Base-by-base conservation (phyloP, 2,113 vertebrate species). In the Zosterops hypoxanthus region DNA sequence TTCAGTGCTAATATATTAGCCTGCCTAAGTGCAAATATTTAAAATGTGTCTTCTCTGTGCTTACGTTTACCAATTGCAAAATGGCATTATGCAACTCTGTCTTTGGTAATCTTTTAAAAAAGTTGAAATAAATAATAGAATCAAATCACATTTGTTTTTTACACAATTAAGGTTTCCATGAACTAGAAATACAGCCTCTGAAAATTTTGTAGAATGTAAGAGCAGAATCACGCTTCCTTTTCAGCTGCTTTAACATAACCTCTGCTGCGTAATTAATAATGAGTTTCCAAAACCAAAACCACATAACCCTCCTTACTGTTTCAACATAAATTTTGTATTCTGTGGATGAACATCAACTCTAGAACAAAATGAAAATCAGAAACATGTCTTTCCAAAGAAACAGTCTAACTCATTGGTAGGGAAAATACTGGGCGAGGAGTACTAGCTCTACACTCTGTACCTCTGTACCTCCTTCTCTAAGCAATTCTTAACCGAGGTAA, bases 21-120 rank as follows among this genome's bases (percentile, higher is more conserved):
- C 59, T 95, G 69, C 33, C 65, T 81, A 61, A 96, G 70, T 63
- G 61, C 86, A 98, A 98, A 97, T 97, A 97, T 98, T 97, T 97
- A 92, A 90, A 97, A 95, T 81, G 47, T 60, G 56, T 93, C 56
- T 79, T 86, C 53, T 86, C 92, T 73, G 80, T 83, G 82, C 94
- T 97, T 96, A 94, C 23, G 24, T 94, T 94, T 81, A 78, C 63
- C 60, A 86, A 19, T 97, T 97, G 97, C 97, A 97, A 97, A 97
- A 97, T 82, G 68, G 19, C 36, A 88, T 98, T 96, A 96, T 71
- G 96, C 95, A 98, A 97, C 49, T 80, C 33, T 68, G 70, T 53
- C 69, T 95, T 93, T 93, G 71, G 82, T 76, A 95, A 90, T 44
- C 46, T 69, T 87, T 92, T 92, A 36, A 41, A 90, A 81, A 78